Evolutionary conservation across 37 sponge, comb jelly and placozoan genomes (phyloP).

Genomic region (Mnemiopsis leidyi): DNA sequence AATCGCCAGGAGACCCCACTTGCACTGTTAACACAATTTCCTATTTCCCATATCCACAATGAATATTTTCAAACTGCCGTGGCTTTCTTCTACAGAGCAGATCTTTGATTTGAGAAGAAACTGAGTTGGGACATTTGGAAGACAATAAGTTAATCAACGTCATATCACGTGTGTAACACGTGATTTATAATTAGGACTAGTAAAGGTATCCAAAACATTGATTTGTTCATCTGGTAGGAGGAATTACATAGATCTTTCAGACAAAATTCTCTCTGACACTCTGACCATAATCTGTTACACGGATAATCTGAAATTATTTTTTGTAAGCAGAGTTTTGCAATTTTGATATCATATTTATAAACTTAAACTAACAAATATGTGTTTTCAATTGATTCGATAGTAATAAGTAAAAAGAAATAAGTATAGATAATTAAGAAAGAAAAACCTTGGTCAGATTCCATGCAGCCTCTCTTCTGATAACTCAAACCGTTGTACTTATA

Average conservation of each 20-base stretch:
- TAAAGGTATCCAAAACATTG: too few relatives aligned
- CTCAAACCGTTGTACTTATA: slow-evolving; percentile 10
- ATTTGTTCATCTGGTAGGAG: background rate
- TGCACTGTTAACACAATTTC: too few relatives aligned
- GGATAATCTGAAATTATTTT: background rate
- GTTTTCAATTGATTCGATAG: background rate
- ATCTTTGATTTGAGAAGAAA: too few relatives aligned
- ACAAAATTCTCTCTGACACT: slow-evolving; percentile 11
- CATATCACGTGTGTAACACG: background rate
- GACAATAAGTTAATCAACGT: too few relatives aligned
- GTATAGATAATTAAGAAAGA: background rate
- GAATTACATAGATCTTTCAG: background rate
- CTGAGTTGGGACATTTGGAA: too few relatives aligned
- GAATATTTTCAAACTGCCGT: too few relatives aligned
- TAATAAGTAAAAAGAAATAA: background rate
- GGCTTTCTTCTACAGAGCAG: too few relatives aligned
- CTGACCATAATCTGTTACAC: slow-evolving; percentile 10
- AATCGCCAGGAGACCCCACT: too few relatives aligned
- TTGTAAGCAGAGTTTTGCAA: too few relatives aligned
- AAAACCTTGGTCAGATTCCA: slow-evolving; percentile 6
- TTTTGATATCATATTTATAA: too few relatives aligned
- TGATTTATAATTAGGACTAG: background rate
- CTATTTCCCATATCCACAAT: too few relatives aligned
- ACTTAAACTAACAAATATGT: too few relatives aligned
- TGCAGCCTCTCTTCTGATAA: background rate